phyloP scores from a whole-genome alignment of 2,888 invertebrate genomes.

The Eubasilissa splendida region DNA sequence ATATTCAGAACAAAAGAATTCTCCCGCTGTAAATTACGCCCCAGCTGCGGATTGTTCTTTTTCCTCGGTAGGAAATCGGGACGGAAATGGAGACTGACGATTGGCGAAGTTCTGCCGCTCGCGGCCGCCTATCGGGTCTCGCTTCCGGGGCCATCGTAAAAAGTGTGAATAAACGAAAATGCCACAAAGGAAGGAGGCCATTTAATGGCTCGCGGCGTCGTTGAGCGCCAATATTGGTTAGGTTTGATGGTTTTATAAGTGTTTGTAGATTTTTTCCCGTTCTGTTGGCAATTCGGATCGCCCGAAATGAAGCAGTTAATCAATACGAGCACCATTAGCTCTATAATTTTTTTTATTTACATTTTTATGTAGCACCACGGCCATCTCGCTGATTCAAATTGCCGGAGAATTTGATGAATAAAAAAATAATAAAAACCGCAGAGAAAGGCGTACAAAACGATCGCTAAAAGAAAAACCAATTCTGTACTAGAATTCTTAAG shows the following conservation, averaged over 20 bases:
- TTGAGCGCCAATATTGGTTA: slow-evolving; percentile 8
- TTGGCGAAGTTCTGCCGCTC: slow-evolving; percentile 25
- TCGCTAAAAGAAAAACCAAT: too few relatives aligned
- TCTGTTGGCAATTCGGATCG: background rate
- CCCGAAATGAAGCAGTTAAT: background rate
- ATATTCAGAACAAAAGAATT: slow-evolving; percentile 23
- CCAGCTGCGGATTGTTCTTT: slow-evolving; percentile 18
- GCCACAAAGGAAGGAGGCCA: slow-evolving; percentile 7
- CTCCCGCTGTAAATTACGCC: slow-evolving; percentile 19
- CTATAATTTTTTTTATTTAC: too few relatives aligned
- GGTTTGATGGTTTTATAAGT: background rate
- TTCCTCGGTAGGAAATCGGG: slow-evolving; percentile 16
- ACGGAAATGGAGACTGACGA: slow-evolving; percentile 33
- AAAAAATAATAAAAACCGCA: too few relatives aligned
- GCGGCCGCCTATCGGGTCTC: slow-evolving; percentile 11
- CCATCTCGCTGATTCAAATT: too few relatives aligned
- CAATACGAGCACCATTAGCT: too few relatives aligned
- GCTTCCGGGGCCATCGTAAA: slow-evolving; percentile 7
- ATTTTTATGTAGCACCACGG: too few relatives aligned
- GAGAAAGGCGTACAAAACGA: too few relatives aligned
- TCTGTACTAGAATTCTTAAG: too few relatives aligned
- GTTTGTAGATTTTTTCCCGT: background rate
- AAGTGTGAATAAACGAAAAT: slow-evolving; percentile 19
- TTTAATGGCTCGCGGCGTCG: slow-evolving; percentile 8
- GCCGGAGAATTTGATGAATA: too few relatives aligned